Base-by-base conservation (phyloP, 2,888 invertebrate genomes). In the Apodemia zela region DNA sequence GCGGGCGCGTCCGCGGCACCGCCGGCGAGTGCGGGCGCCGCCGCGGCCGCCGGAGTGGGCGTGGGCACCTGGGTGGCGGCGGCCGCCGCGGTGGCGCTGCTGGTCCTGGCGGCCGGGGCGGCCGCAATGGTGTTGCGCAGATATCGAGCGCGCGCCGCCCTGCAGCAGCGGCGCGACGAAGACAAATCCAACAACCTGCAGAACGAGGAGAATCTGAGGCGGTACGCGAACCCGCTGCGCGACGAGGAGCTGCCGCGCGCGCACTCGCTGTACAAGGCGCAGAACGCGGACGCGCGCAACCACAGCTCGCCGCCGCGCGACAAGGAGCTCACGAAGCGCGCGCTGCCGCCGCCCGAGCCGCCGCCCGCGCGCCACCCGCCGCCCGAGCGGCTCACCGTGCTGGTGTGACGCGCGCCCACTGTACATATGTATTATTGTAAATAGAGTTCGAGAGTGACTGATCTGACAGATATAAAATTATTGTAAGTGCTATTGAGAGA, bases 181-280 rank as follows among this genome's bases (percentile, higher is more conserved):
- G 97, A 97, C 78, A 97, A 97, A 81, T 96, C 97, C 3, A 98
- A 98, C 84, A 98, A 98, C 84, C 86, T 97, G 65, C 97, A 98
- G 85, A 97, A 97, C 82, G 97, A 97, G 80, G 97, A 98, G 84
- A 97, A 97, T 80, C 91, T 98, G 65, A 93, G 97, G 62, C 93
- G 97, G 69, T 96, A 96, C 84, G 94, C 95, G 59, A 97, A 97
- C 86, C 96, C 96, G 5, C 87, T 97, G 65, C 96, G 95, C 77
- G 94, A 93, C 68, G 75, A 69, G 67, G 94, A 75, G 74, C 87
- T 78, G 84, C 92, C 74, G 68, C 82, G 93, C 85, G 89, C 94
- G 84, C 93, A 95, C 72, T 89, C 95, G 82, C 92, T 96, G 68
- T 96, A 96, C 87, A 97, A 97, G 89, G 95, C 97, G 67, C 96